Evolutionary conservation across 2,888 invertebrate genomes (phyloP), one percentile per base, ranked within the genome.

Genomic region (Drosophila melanosoma): DNA sequence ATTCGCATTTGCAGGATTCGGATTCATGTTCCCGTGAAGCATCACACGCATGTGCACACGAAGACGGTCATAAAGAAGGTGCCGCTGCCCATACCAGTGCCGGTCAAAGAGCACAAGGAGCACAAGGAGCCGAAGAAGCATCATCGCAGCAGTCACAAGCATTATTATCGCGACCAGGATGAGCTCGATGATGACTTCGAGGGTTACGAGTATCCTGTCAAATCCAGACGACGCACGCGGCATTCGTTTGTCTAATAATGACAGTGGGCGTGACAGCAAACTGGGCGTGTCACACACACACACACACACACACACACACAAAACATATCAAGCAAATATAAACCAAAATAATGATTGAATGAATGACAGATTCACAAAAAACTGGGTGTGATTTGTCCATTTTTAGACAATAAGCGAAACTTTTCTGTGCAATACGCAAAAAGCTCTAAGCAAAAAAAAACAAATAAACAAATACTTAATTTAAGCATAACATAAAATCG

Each of bases 41-140:
- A 93, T 87, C 93, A 93, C 58, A 93, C 93, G 49, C 93, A 93
- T 86, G 87, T 93, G 29, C 93, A 93, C 73, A 93, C 93, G 3
- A 93, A 93, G 76, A 93, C 93, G 60, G 79, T 93, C 63, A 90
- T 93, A 61, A 93, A 93, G 83, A 93, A 93, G 75, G 92, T 93
- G 12, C 91, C 93, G 29, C 77, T 93, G 61, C 93, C 93, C 73
- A 91, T 93, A 53, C 92, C 93, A 29, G 82, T 93, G 58, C 93
- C 92, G 33, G 78, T 93, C 38, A 93, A 93, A 72, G 92, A 93
- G 78, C 91, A 91, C 62, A 60, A 69, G 59, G 62, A 76, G 73
- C 74, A 65, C 53, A 86, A 91, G 52, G 90, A 89, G 62, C 76
- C 85, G 17, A 77, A 79, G 60, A 87, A 91, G 68, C 86, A 91